Conservation (phyloP, 2,797 vertebrate species). For the Spinus pinus region DNA sequence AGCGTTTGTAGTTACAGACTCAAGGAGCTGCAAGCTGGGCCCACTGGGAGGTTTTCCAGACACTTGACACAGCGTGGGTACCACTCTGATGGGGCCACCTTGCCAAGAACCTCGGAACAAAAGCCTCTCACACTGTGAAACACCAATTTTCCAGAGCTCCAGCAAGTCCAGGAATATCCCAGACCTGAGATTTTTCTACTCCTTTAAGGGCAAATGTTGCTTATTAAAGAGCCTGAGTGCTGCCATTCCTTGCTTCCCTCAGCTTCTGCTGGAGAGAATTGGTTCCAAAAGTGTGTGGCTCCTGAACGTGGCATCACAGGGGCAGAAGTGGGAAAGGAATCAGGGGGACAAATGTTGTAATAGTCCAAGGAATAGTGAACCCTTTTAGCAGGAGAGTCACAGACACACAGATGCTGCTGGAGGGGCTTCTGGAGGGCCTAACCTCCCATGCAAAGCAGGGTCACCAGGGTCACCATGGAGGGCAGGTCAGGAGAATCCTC, state of each 20-base stretch:
- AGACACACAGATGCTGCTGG: not conserved
- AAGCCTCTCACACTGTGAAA: not conserved
- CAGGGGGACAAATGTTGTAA: not conserved
- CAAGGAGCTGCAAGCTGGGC: not conserved
- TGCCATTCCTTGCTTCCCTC: not conserved
- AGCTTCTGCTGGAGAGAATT: not conserved
- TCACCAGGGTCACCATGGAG: not conserved
- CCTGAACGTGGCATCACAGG: not conserved
- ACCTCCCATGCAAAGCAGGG: not conserved
- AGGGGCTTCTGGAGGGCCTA: not conserved
- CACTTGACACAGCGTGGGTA: not conserved
- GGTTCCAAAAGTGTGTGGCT: not conserved
- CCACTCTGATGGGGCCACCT: not conserved
- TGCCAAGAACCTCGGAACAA: not conserved
- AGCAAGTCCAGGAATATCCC: not conserved
- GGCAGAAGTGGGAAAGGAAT: not conserved
- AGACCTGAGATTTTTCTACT: not conserved
- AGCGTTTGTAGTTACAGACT: not conserved
- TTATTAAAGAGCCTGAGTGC: not conserved
- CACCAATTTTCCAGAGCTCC: not conserved
- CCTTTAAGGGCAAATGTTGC: not conserved
- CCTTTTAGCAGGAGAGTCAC: not conserved
- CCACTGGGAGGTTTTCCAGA: slow-evolving; percentile 23
- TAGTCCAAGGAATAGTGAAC: not conserved
- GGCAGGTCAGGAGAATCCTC: not conserved